Evolutionary conservation across 2,888 invertebrate species (phyloP).

Genomic region (Malthinus flaveolus): DNA sequence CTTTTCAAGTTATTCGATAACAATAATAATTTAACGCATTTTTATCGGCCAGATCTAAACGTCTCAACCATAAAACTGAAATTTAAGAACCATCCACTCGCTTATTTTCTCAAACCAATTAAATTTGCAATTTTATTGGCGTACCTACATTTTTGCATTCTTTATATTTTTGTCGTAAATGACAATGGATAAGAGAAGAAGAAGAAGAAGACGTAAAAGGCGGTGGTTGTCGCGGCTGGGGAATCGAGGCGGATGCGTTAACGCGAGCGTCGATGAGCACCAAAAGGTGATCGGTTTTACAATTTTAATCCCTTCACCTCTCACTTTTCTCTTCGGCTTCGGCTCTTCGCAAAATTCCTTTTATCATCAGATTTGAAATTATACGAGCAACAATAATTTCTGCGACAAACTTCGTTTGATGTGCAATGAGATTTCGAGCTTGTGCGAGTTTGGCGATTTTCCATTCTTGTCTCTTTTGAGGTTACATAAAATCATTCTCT

Average conservation of each 20-base stretch:
- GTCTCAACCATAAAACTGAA: conserved; percentile 36
- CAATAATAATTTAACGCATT: conserved; percentile 26
- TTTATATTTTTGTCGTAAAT: conserved; percentile 24
- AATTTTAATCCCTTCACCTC: conserved; percentile 17
- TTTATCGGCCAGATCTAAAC: conserved; percentile 19
- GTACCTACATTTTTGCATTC: conserved; percentile 23
- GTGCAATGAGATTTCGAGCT: conserved; percentile 17
- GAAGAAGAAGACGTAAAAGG: no score
- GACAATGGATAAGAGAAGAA: conserved; percentile 14
- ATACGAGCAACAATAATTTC: conserved; percentile 20
- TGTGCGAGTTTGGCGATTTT: conserved; percentile 13
- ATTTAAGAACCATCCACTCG: conserved; percentile 41
- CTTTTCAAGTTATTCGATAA: conserved; percentile 20
- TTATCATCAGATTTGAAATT: conserved; percentile 6
- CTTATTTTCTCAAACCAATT: conserved; percentile 32
- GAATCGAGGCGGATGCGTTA: no score
- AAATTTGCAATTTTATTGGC: conserved; percentile 38
- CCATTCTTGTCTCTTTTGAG: conserved; percentile 17
- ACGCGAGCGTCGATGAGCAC: not conserved
- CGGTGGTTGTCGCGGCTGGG: no score
- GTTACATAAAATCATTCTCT: conserved; percentile 9
- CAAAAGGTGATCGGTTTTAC: conserved; percentile 24
- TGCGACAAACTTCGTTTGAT: conserved; percentile 19
- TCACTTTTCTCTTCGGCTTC: conserved; percentile 9
- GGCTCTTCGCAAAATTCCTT: conserved; percentile 13